These are phyloP conservation scores for Plebejus anna DNA, from an alignment of 2,888 invertebrate genomes.

Conservation along the genomic window DNA sequence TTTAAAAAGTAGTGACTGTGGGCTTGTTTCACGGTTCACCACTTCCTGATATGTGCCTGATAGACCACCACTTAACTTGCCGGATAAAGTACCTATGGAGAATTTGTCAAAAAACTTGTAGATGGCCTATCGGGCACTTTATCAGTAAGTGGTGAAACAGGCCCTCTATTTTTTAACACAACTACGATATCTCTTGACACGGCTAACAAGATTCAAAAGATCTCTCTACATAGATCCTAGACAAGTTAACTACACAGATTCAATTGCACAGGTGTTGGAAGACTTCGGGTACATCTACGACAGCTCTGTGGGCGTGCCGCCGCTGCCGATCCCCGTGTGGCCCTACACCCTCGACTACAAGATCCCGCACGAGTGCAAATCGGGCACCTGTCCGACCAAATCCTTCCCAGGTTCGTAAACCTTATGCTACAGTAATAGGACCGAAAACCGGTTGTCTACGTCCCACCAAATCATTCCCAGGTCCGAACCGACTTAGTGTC, in stretches of 20 bases:
- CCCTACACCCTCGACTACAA: constrained; percentile 96
- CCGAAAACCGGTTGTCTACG: not conserved
- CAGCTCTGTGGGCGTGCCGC: constrained; percentile 93
- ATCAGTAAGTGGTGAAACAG: no score
- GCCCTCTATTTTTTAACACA: not conserved
- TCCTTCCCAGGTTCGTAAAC: constrained; percentile 86
- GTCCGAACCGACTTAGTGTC: not conserved
- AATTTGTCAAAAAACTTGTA: no score
- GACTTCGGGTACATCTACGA: constrained; percentile 96
- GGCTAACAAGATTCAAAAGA: not conserved
- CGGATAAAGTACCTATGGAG: no score
- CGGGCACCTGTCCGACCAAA: constrained; percentile 93
- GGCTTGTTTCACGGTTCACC: no score
- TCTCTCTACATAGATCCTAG: not conserved
- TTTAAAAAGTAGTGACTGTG: no score
- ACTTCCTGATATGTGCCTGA: no score
- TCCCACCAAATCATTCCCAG: not conserved
- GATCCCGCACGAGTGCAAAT: constrained; percentile 95
- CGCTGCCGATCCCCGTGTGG: constrained; percentile 90
- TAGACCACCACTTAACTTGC: no score
- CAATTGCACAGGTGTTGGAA: constrained; percentile 85
- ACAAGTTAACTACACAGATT: not conserved
- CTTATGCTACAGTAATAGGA: not conserved
- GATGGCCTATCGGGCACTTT: no score
- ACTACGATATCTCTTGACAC: not conserved